Evolutionary conservation across 2,113 vertebrate genomes (phyloP).

Genomic region (Tricholaema leucomelas): DNA sequence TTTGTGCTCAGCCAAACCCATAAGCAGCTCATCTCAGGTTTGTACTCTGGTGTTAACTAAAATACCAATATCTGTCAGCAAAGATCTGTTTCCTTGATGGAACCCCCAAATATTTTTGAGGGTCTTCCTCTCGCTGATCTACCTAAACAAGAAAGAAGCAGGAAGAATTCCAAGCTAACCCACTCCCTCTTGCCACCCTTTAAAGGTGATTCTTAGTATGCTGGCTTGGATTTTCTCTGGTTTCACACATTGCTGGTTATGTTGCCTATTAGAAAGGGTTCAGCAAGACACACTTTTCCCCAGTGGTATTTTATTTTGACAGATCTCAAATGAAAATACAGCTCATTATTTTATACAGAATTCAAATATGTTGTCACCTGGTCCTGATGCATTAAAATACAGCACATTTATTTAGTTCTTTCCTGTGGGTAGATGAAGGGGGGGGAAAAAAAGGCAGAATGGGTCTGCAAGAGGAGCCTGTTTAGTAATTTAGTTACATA

Average conservation of each 20-base stretch:
- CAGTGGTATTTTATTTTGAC: constrained; percentile 72
- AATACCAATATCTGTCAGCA: not conserved
- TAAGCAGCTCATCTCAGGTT: too few species aligned
- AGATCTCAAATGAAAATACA: constrained; percentile 66
- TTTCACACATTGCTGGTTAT: constrained; percentile 72
- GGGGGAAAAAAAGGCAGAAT: not conserved
- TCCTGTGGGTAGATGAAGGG: not conserved
- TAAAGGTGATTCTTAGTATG: constrained; percentile 34
- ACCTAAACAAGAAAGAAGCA: not conserved
- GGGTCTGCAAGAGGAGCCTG: not conserved
- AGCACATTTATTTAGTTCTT: not conserved
- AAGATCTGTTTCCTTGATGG: not conserved
- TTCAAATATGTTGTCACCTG: constrained; percentile 64
- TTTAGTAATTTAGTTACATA: not conserved
- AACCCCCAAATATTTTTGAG: not conserved
- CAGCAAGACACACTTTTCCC: constrained; percentile 59
- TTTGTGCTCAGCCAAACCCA: too few species aligned
- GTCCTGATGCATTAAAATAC: constrained; percentile 43
- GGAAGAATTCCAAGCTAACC: not conserved
- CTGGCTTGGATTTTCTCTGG: constrained; percentile 39
- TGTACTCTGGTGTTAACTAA: too few species aligned
- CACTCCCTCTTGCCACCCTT: not conserved
- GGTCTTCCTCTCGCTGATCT: not conserved
- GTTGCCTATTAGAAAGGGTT: constrained; percentile 64
- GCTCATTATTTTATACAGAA: constrained; percentile 67